Base-by-base conservation (phyloP, 2,113 vertebrate species). In the Furnarius figulus region DNA sequence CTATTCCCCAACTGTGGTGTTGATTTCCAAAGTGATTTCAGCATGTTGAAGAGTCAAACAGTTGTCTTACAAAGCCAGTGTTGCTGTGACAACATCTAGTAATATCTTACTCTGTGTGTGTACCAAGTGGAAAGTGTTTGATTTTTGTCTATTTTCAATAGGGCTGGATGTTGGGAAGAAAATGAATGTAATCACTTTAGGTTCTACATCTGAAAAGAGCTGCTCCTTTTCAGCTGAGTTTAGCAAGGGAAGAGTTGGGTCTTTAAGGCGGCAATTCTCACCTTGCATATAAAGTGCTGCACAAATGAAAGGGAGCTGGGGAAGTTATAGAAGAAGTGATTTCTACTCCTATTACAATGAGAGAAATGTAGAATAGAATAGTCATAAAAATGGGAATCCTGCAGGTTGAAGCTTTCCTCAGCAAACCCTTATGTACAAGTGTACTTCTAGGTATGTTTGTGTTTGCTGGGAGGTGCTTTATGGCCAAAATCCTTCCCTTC, bases 61-160 rank as follows among this genome's bases (percentile, higher is more conserved):
- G 85, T 96, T 95, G 87, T 85, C 95, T 89, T 87, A 89, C 81
- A 91, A 96, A 94, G 73, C 81, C 84, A 88, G 56, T 88, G 76
- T 93, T 97, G 97, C 98, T 97, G 92, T 96, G 90, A 95, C 95
- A 97, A 97, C 97, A 93, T 96, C 91, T 95, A 94, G 78, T 93
- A 94, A 89, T 97, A 93, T 95, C 93, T 95, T 96, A 66, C 80
- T 82, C 6, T 73, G 87, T 97, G 95, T 96, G 93, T 77, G 31
- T 61, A 91, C 72, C 4, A 11, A 81, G 55, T 68, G 73, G 79
- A 67, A 96, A 89, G 68, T 22, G 56, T 81, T 89, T 93, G 89
- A 94, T 85, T 95, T 93, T 94, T 74, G 59, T 73, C 92, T 92
- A 61, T 90, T 94, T 94, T 93, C 89, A 93, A 62, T 40, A 91